Evolutionary conservation across 2,797 vertebrate species (phyloP), one percentile per base, ranked within the genome.

Genomic region (Varecia variegata): DNA sequence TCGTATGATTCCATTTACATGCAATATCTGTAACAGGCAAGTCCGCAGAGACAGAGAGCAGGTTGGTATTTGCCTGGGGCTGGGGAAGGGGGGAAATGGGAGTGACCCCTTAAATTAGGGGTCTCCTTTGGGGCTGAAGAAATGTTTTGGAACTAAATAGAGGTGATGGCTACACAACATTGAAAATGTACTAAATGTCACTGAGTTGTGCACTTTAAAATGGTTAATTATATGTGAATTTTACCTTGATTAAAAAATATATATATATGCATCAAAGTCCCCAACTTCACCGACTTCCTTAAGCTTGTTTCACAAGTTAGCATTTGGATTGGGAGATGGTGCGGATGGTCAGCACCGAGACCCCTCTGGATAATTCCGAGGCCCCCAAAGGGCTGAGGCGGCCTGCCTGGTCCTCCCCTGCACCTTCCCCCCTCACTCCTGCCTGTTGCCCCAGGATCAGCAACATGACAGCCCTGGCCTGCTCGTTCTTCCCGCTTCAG

Each of bases 191-290:
- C 25, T 70, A 54, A 91, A 21, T 50, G 65, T 11, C n/a, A 56
- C 40, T 47, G 45, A 65, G 11, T 3, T 7, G 11, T 35, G 21
- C 25, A 52, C 77, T 93, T 73, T 58, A 65, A 73, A 73, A 76
- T 56, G 74, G 70, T 43, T 87, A 60, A 83, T 76, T 88, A 74
- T 30, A 82, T 1, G n/a, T 62, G 74, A 81, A 90, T 60, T 87
- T 76, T 52, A 87, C 17, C 32, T 70, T 7, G 30, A 58, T 76
- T 85, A 76, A 76, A 82, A 32, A 21, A 21, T 54, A 56, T n/a
- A 76, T 10, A 54, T 14, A 32, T 12, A 17, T 52, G 35, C n/a
- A 58, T 32, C 56, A 50, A 58, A 54, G 32, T 27, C 50, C 27
- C 50, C 35, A 30, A 8, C 21, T 32, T 27, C 71, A 43, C 0